Base-by-base conservation (phyloP, 2,113 vertebrate genomes). In the Lasiurus borealis region DNA sequence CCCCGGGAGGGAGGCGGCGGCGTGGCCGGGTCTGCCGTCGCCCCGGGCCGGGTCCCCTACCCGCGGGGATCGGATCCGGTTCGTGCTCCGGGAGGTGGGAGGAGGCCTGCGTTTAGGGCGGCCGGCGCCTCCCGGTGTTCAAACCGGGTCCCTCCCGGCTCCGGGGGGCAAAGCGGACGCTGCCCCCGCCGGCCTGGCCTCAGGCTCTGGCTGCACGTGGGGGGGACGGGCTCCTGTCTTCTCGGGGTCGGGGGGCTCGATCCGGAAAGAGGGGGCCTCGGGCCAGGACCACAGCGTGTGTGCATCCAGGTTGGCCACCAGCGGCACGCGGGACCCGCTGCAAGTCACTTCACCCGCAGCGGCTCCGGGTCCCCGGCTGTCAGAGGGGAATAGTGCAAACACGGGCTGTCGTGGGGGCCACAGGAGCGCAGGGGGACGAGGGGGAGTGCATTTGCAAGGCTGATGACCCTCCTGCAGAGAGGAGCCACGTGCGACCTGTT, bases 1-100 rank as follows among this genome's bases (percentile, higher is more conserved):
- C 91, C 31, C 77, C 3, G 86, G 18, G 59, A 18, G 52, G 1
- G 69, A 34, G 73, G 59, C 31, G 34, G 46, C 16, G 6, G 68
- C 2, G n/a, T 5, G 77, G n/a, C 46, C 1, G 44, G 0, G 72
- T 7, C 88, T 10, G 40, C 59, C 0, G 46, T 0, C 8, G 5
- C 46, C 46, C 46, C 46, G n/a, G n/a, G n/a, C n/a, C n/a, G n/a
- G n/a, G n/a, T n/a, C n/a, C n/a, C n/a, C n/a, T n/a, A n/a, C n/a
- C 46, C 46, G 5, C 46, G 46, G 46, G 46, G 46, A 6, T 46
- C 66, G 23, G 27, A 8, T 10, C 40, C 6, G 10, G 1, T 11
- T 36, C 19, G 36, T 25, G 59, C 25, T 12, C 57, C 0, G 80
- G 54, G 8, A 8, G 11, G 48, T 25, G 40, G 16, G 40, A 44